phyloP scores from a whole-genome alignment of 2,797 vertebrate genomes.

The Gobionotothen gibberifrons region DNA sequence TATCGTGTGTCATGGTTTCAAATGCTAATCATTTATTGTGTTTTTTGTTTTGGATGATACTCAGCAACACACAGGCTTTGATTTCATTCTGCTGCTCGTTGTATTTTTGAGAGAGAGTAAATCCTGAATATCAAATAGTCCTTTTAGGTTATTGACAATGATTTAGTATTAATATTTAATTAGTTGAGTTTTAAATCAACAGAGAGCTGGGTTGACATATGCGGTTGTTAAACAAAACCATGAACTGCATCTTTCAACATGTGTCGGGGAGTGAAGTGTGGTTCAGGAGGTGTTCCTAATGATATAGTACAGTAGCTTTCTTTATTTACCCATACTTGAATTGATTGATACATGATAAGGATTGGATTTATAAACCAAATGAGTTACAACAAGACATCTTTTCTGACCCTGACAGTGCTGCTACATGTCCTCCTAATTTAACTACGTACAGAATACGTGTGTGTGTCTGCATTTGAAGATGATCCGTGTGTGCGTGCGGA shows the following conservation, averaged over 20 bases:
- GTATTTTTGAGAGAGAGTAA: conserved; percentile 9
- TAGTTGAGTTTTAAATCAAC: neutral
- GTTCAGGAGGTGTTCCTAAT: neutral
- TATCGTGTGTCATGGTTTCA: conserved; percentile 30
- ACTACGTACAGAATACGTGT: neutral
- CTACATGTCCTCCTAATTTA: neutral
- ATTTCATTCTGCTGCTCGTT: conserved; percentile 19
- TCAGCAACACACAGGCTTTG: conserved; percentile 40
- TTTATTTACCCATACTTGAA: neutral
- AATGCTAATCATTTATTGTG: conserved; percentile 30
- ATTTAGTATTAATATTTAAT: neutral
- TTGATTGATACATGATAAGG: neutral
- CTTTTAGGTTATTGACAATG: neutral
- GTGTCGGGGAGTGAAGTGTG: neutral
- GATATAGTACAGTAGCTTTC: neutral
- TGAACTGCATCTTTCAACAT: too few relatives aligned
- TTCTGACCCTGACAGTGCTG: conserved; percentile 9
- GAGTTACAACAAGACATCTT: neutral
- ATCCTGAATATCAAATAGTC: neutral
- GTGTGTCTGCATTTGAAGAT: neutral
- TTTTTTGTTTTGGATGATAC: conserved; percentile 10
- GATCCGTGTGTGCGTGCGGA: neutral
- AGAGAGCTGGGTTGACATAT: neutral
- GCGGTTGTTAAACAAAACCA: too few relatives aligned
- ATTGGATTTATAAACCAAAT: neutral